Conservation (phyloP, 2,113 vertebrate species). For the Mandrillus leucophaeus region DNA sequence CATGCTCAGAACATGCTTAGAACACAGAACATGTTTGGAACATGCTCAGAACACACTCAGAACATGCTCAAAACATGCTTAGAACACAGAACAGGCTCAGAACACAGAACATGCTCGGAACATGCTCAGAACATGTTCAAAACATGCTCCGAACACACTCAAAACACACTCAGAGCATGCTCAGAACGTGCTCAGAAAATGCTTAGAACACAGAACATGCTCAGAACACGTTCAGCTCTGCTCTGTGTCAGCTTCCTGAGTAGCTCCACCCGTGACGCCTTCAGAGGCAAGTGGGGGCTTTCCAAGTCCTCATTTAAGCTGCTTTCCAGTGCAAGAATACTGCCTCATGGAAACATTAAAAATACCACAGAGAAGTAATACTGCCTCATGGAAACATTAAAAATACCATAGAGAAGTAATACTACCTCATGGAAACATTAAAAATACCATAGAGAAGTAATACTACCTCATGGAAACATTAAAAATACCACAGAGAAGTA, state of each 20-base stretch:
- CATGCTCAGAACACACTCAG: too few species aligned
- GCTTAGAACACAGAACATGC: background rate
- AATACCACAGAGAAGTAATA: background rate
- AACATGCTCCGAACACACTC: too few species aligned
- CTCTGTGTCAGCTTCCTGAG: background rate
- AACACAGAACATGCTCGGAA: too few species aligned
- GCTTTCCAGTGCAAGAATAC: background rate
- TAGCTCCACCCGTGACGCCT: background rate
- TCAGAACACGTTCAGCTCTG: too few species aligned
- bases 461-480: too few species aligned
- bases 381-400: too few species aligned
- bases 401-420: background rate
- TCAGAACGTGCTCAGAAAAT: too few species aligned
- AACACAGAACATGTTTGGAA: too few species aligned
- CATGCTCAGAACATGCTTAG: rapidly evolving
- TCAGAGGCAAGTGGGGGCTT: background rate
- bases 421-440: too few species aligned
- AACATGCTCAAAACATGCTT: rapidly evolving
- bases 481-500: too few species aligned
- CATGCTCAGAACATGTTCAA: too few species aligned
- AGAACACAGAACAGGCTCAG: too few species aligned
- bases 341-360: background rate
- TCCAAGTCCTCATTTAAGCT: background rate
- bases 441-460: background rate
- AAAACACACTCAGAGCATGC: background rate